Conservation (phyloP, 2,888 invertebrate species). For the Drosophila mettleri region DNA sequence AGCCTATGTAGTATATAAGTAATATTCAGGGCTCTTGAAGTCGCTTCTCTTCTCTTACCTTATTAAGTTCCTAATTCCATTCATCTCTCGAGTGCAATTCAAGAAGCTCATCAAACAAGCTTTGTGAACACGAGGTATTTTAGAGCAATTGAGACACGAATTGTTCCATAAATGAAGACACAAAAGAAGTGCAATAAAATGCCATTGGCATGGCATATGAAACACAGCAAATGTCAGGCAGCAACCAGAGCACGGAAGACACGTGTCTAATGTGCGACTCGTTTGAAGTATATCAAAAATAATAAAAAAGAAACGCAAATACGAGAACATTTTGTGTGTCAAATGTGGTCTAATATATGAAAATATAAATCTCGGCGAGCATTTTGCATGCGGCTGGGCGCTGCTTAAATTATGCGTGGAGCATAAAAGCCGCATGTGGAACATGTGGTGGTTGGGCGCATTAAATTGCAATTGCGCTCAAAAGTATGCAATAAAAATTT, state of each 20-base stretch:
- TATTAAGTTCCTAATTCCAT: background rate
- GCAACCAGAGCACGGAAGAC: conserved; percentile 26
- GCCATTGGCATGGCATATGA: conserved; percentile 18
- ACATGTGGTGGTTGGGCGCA: conserved; percentile 52
- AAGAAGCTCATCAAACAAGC: background rate
- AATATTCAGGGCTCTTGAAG: background rate
- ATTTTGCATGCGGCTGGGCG: conserved; percentile 51
- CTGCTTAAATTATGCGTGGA: conserved; percentile 69
- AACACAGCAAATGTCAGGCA: conserved; percentile 28
- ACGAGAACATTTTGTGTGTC: conserved; percentile 40
- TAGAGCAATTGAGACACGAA: conserved; percentile 13
- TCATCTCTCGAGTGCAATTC: background rate
- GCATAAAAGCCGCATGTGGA: conserved; percentile 78
- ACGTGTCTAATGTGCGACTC: conserved; percentile 38
- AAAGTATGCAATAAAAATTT: conserved; percentile 81
- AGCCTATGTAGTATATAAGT: too few species aligned
- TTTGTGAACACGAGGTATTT: background rate
- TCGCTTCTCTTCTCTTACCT: background rate
- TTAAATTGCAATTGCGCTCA: conserved; percentile 82
- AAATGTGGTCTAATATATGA: conserved; percentile 43
- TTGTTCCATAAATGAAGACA: conserved; percentile 34
- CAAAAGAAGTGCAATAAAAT: conserved; percentile 31
- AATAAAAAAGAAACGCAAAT: conserved; percentile 29
- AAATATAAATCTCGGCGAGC: conserved; percentile 66
- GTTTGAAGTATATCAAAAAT: conserved; percentile 27